A percentile compares a stretch with the other conserved stretches of the same genome.
Conservation (phyloP, 1,140 invertebrate genomes). For the Drosophila bocki region DNA sequence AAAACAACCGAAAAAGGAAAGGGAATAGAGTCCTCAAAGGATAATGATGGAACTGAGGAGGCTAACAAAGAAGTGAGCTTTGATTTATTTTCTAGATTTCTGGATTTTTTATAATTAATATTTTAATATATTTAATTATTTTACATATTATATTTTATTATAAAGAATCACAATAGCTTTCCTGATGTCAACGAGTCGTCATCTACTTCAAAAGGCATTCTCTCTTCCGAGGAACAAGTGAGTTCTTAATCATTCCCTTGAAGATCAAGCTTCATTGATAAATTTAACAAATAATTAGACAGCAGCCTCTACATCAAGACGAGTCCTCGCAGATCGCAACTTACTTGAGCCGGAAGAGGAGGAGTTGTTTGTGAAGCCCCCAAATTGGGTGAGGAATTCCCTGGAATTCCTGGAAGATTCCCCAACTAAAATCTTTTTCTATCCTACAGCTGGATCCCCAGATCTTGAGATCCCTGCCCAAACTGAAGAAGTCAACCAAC, state of each 20-base stretch:
- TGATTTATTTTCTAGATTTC: neutral
- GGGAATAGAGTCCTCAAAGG: neutral
- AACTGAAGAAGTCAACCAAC: neutral
- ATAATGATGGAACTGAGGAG: neutral
- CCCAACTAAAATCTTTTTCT: neutral
- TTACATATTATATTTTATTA: neutral
- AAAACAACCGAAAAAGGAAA: neutral
- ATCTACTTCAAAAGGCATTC: too few relatives aligned
- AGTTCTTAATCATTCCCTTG: too few relatives aligned
- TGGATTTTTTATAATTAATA: too few relatives aligned
- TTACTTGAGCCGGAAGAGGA: neutral
- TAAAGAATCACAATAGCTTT: neutral
- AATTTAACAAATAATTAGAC: too few relatives aligned
- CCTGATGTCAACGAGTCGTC: neutral
- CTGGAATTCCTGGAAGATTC: too few relatives aligned
- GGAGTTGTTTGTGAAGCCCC: neutral
- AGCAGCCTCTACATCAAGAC: too few relatives aligned
- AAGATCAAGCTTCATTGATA: too few relatives aligned
- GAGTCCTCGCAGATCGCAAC: too few relatives aligned
- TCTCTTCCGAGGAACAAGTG: neutral
- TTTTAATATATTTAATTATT: neutral
- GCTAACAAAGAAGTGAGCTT: neutral
- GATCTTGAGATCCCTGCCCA: neutral
- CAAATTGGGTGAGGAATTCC: neutral
- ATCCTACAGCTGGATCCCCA: neutral